These are phyloP conservation scores for Crossocerus cetratus DNA, from an alignment of 2,888 invertebrate genomes.

Conservation along the genomic window DNA sequence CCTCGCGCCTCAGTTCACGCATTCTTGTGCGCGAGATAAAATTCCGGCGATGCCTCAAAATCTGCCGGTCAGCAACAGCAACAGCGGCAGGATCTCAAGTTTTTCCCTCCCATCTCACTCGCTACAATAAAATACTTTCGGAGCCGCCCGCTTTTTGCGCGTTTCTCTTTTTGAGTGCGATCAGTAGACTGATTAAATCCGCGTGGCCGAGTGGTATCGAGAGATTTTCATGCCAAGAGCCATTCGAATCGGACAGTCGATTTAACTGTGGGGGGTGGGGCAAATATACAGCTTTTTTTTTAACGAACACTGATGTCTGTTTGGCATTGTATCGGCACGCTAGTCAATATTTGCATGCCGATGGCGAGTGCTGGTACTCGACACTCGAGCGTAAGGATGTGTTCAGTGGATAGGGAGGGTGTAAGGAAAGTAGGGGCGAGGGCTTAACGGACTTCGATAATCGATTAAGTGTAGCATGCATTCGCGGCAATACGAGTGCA, in stretches of 20 bases:
- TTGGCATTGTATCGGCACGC: not conserved
- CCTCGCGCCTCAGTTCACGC: slow-evolving; percentile 1
- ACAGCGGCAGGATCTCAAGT: slow-evolving; percentile 3
- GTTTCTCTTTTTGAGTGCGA: slow-evolving; percentile 1
- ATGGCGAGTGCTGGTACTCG: slow-evolving; percentile 3
- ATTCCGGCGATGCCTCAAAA: slow-evolving; percentile 22
- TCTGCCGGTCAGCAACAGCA: slow-evolving; percentile 6
- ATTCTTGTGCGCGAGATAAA: slow-evolving; percentile 30
- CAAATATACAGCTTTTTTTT: no score
- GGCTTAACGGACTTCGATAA: slow-evolving; percentile 58
- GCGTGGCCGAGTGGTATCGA: not conserved
- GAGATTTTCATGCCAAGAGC: not conserved
- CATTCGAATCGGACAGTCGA: no score
- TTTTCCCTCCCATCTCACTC: slow-evolving; percentile 15
- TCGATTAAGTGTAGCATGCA: slow-evolving; percentile 47
- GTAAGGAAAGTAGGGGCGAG: slow-evolving; percentile 43
- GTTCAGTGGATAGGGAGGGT: slow-evolving; percentile 28
- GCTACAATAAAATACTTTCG: not conserved
- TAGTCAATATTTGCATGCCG: slow-evolving; percentile 33
- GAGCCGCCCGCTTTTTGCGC: not conserved
- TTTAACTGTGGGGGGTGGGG: no score
- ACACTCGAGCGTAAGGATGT: slow-evolving; percentile 27
- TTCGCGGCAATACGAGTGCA: slow-evolving; percentile 7
- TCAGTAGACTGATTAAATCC: not conserved
- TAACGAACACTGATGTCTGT: no score